Evolutionary conservation across 2,113 vertebrate genomes (phyloP).

Genomic region (Peromyscus californicus): DNA sequence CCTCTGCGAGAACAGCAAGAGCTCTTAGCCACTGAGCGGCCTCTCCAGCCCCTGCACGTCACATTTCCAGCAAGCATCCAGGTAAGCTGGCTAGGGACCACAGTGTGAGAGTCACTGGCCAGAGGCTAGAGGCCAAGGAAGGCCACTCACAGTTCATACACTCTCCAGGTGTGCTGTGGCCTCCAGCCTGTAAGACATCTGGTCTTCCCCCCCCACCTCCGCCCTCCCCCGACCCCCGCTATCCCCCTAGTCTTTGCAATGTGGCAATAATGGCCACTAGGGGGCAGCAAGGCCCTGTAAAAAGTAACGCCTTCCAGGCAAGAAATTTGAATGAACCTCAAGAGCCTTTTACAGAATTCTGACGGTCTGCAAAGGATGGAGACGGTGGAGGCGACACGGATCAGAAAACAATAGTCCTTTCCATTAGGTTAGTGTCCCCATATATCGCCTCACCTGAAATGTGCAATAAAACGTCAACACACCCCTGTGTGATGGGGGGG

Average conservation of each 20-base stretch:
- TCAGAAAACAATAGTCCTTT: neutral
- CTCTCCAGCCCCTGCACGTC: neutral
- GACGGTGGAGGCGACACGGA: neutral
- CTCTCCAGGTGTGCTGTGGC: neutral
- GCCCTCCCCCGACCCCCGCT: neutral
- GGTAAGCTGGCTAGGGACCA: neutral
- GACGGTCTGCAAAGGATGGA: neutral
- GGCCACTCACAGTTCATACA: neutral
- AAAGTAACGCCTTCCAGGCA: neutral
- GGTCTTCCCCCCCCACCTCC: neutral
- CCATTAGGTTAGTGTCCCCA: neutral
- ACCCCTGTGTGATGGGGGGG: neutral
- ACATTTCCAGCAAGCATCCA: neutral
- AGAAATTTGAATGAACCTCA: neutral
- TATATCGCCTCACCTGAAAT: neutral
- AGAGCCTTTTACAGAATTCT: neutral
- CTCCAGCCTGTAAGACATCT: neutral
- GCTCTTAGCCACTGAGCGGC: neutral
- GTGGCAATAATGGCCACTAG: constrained; percentile 22
- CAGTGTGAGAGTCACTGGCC: neutral
- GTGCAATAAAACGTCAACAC: neutral
- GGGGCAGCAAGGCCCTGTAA: constrained; percentile 50
- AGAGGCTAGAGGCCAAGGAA: neutral
- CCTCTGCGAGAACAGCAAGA: neutral
- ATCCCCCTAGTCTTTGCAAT: neutral